Conservation (phyloP, 1,140 invertebrate genomes). For the Maconellicoccus hirsutus region DNA sequence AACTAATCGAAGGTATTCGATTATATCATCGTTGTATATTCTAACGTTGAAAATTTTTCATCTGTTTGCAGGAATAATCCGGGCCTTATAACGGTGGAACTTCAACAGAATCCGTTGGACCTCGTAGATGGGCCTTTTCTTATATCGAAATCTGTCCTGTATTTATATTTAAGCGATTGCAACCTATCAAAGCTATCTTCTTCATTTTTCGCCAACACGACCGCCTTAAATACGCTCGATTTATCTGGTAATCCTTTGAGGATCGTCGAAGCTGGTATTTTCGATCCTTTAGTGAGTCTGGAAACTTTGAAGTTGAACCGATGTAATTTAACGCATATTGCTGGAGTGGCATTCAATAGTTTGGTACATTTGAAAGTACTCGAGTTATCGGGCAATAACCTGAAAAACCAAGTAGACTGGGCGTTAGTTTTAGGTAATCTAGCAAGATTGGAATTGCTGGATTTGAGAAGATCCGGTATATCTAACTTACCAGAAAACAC, state of each 20-base stretch:
- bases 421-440: conserved; percentile 44
- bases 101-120: conserved; percentile 53
- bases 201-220: conserved; percentile 53
- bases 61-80: conserved; percentile 45
- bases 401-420: conserved; percentile 45
- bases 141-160: conserved; percentile 48
- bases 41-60: conserved; percentile 15
- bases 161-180: conserved; percentile 53
- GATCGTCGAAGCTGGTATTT: conserved; percentile 43
- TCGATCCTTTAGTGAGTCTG: conserved; percentile 48
- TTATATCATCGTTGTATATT: not conserved
- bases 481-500: conserved; percentile 49
- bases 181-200: conserved; percentile 44
- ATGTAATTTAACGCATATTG: conserved; percentile 48
- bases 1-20: not conserved
- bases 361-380: conserved; percentile 49
- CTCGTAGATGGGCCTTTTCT: conserved; percentile 50
- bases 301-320: conserved; percentile 51
- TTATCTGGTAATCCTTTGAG: conserved; percentile 54
- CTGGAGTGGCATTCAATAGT: conserved; percentile 42
- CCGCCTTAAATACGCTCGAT: conserved; percentile 50
- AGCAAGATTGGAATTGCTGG: conserved; percentile 47
- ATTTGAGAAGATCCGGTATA: conserved; percentile 48
- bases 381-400: conserved; percentile 48
- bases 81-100: conserved; percentile 53